These are phyloP conservation scores for Elgaria multicarinata DNA, from an alignment of 2,113 vertebrate genomes.

Conservation along the genomic window DNA sequence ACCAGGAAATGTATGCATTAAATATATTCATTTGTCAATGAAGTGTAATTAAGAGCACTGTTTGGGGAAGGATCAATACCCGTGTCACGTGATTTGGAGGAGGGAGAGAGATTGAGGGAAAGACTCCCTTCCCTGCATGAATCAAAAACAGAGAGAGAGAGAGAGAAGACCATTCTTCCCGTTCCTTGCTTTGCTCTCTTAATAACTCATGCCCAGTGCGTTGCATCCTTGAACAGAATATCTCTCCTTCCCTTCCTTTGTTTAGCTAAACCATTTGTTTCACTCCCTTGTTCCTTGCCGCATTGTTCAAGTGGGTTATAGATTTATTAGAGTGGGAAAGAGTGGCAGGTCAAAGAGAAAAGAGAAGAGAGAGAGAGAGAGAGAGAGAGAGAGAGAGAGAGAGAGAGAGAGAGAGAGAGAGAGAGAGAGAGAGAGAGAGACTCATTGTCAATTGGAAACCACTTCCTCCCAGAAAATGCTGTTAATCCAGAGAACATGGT, in stretches of 20 bases:
- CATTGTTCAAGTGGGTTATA: constrained; percentile 58
- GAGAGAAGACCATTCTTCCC: not conserved
- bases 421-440: constrained; percentile 57
- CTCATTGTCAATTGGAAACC: constrained; percentile 55
- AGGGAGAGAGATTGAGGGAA: not conserved
- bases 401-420: constrained; percentile 50
- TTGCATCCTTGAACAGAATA: constrained; percentile 45
- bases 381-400: constrained; percentile 53
- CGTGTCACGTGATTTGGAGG: constrained; percentile 47
- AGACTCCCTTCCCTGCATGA: constrained; percentile 12
- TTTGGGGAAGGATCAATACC: constrained; percentile 74
- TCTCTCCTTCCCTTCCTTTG: constrained; percentile 44
- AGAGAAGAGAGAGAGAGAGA: constrained; percentile 51
- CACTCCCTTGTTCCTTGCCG: constrained; percentile 33
- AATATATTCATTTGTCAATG: constrained; percentile 78
- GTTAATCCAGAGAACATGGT: constrained; percentile 31
- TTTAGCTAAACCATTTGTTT: constrained; percentile 63
- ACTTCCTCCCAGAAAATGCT: constrained; percentile 38
- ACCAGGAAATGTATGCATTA: constrained; percentile 80
- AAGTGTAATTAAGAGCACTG: constrained; percentile 75
- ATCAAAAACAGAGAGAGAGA: constrained; percentile 37
- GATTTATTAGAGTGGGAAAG: constrained; percentile 63
- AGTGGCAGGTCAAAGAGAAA: constrained; percentile 61
- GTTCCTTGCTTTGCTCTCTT: constrained; percentile 23
- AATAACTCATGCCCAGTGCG: constrained; percentile 39